Conservation (phyloP, 2,113 vertebrate species). For the Leptocoma aspasia region DNA sequence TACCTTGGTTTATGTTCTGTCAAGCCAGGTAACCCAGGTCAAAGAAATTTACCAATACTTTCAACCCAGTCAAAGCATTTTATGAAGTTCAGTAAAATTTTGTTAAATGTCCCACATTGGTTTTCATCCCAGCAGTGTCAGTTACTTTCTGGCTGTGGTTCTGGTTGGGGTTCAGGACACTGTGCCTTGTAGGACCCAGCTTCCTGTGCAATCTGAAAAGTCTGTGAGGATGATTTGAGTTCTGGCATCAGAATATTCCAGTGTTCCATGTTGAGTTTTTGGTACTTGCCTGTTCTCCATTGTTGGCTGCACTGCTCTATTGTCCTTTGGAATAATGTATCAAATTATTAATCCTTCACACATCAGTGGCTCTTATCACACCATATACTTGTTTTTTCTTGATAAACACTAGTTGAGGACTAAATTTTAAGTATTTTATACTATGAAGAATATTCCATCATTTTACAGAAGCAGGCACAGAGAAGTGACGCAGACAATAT, state of each 20-base stretch:
- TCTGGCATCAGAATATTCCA: background rate
- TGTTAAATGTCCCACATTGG: background rate
- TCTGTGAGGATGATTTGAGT: background rate
- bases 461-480: background rate
- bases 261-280: background rate
- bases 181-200: fast-evolving
- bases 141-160: background rate
- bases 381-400: background rate
- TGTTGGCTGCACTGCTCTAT: background rate
- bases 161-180: background rate
- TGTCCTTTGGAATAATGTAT: background rate
- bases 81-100: background rate
- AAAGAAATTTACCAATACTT: background rate
- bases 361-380: background rate
- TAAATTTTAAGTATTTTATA: background rate
- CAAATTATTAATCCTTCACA: background rate
- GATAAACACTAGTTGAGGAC: background rate
- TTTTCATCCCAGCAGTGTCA: background rate
- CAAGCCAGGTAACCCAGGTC: background rate
- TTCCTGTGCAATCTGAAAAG: background rate
- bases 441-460: background rate
- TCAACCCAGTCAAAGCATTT: background rate
- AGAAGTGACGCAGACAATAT: background rate
- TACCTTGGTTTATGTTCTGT: background rate
- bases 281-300: background rate